These are phyloP conservation scores for Cryptocephalus primarius DNA, from an alignment of 2,888 invertebrate genomes.

Conservation along the genomic window DNA sequence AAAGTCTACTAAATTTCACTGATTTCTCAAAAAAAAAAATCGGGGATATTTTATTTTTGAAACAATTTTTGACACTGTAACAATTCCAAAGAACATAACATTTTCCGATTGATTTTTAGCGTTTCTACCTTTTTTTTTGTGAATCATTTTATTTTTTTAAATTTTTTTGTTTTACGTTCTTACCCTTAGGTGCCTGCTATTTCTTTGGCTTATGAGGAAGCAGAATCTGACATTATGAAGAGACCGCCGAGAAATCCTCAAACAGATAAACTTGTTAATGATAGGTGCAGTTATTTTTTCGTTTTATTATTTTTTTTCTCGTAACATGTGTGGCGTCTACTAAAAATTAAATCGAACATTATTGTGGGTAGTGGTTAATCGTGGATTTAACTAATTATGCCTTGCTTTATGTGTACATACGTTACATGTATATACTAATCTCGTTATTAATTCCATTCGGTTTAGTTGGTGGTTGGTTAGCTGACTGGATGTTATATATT, in stretches of 20 bases:
- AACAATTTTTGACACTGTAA: too few relatives aligned
- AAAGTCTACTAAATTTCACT: too few relatives aligned
- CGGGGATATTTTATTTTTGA: too few relatives aligned
- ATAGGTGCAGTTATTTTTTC: conserved; percentile 53
- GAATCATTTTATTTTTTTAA: conserved; percentile 11
- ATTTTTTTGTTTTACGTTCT: conserved; percentile 18
- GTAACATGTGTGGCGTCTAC: background rate
- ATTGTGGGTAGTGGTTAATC: too few relatives aligned
- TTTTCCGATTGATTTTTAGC: too few relatives aligned
- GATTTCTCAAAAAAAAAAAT: too few relatives aligned
- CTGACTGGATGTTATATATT: too few relatives aligned
- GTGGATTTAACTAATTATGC: background rate
- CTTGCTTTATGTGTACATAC: background rate
- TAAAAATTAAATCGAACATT: too few relatives aligned
- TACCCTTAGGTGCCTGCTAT: conserved; percentile 70
- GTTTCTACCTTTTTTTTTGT: conserved; percentile 4
- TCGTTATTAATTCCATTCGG: too few relatives aligned
- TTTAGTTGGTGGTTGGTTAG: too few relatives aligned
- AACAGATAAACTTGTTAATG: conserved; percentile 87
- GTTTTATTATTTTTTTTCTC: conserved; percentile 8
- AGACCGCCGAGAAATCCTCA: conserved; percentile 78
- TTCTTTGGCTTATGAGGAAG: conserved; percentile 82
- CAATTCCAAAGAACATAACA: too few relatives aligned
- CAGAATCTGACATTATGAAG: conserved; percentile 91
- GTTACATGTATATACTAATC: background rate